Percentiles rank a stretch among this genome's conserved stretches.
phyloP scores from a whole-genome alignment of 2,888 invertebrate genomes.

The Drosophila algonquin region DNA sequence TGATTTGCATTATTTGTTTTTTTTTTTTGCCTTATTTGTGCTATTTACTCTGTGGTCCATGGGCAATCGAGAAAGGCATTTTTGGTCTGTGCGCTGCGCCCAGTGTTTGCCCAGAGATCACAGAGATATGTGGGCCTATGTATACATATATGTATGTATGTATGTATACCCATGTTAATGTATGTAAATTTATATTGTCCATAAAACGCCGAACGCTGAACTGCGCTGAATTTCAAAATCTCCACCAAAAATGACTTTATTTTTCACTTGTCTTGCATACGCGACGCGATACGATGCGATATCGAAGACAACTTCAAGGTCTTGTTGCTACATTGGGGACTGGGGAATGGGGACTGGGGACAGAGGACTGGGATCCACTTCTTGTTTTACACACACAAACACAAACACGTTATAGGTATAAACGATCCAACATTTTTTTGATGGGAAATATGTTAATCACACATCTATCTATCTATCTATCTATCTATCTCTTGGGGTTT shows the following conservation, averaged over 20 bases:
- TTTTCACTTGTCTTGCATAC: constrained; percentile 51
- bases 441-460: constrained; percentile 81
- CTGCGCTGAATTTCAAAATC: constrained; percentile 61
- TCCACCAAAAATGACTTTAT: constrained; percentile 38
- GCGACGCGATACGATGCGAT: constrained; percentile 21
- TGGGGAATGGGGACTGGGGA: constrained; percentile 20
- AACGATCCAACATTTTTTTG: constrained; percentile 50
- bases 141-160: constrained; percentile 3
- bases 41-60: constrained; percentile 70
- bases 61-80: constrained; percentile 59
- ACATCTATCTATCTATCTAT: constrained; percentile 44
- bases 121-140: constrained; percentile 30
- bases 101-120: constrained; percentile 46
- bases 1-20: constrained; percentile 39
- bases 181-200: constrained; percentile 62
- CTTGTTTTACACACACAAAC: constrained; percentile 60
- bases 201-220: constrained; percentile 44
- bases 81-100: constrained; percentile 42
- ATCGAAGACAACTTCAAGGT: constrained; percentile 66
- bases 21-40: constrained; percentile 43
- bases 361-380: constrained; percentile 63
- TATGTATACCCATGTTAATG: constrained; percentile 7
- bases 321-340: constrained; percentile 49
- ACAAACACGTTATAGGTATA: constrained; percentile 21
- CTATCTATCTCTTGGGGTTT: constrained; percentile 6